A percentile compares a stretch with the other conserved stretches of the same genome.
Conservation (phyloP, 1,140 invertebrate genomes). For the Brachionus sp. region DNA sequence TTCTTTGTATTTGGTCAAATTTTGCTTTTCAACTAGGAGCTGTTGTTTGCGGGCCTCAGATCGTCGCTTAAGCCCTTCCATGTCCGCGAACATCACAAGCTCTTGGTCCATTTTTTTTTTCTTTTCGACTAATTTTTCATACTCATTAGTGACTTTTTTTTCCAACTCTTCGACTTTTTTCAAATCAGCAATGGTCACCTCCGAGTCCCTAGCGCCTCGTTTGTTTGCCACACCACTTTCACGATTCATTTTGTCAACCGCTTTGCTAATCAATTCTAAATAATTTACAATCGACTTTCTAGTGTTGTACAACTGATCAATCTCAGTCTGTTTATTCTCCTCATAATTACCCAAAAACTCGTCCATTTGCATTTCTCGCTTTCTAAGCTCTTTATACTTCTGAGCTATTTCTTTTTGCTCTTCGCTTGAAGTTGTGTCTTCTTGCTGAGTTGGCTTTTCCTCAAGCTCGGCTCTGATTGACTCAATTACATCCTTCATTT, state of each 20-base stretch:
- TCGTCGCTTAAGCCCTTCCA: constrained; percentile 23
- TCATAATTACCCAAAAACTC: constrained; percentile 17
- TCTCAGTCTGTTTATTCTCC: neutral
- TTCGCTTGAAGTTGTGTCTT: neutral
- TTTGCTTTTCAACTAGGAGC: constrained; percentile 19
- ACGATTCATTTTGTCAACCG: constrained; percentile 15
- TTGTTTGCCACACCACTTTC: neutral
- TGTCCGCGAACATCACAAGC: neutral
- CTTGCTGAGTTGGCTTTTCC: neutral
- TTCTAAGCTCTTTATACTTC: constrained; percentile 35
- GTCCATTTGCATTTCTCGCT: constrained; percentile 43
- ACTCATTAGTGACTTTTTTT: constrained; percentile 45
- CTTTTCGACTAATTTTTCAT: constrained; percentile 19
- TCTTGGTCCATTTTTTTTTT: constrained; percentile 44
- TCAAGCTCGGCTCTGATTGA: constrained; percentile 26
- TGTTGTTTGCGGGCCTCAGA: constrained; percentile 37
- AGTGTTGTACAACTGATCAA: neutral
- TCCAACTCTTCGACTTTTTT: constrained; percentile 40
- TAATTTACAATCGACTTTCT: constrained; percentile 14
- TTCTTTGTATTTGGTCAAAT: neutral
- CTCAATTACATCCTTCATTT: constrained; percentile 35
- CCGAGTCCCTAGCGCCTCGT: neutral
- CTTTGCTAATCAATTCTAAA: constrained; percentile 34
- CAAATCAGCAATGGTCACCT: constrained; percentile 39
- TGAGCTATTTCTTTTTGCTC: constrained; percentile 30